These are phyloP conservation scores for Eupithecia tripunctaria DNA, from an alignment of 2,888 invertebrate genomes.

Conservation along the genomic window DNA sequence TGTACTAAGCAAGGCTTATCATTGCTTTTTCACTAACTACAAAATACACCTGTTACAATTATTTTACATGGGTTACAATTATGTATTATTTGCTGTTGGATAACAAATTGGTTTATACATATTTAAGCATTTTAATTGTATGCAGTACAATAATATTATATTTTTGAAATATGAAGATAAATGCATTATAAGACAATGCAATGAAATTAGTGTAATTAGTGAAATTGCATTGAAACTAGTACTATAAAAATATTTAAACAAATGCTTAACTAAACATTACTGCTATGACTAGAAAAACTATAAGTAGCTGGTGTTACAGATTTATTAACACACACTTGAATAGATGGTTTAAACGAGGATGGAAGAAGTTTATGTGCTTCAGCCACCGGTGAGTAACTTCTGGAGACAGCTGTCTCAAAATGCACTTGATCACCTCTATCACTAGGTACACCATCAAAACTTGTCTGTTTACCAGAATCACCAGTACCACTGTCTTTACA, in stretches of 20 bases:
- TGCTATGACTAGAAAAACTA: constrained; percentile 84
- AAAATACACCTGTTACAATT: constrained; percentile 17
- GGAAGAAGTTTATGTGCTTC: constrained; percentile 82
- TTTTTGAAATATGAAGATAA: background rate
- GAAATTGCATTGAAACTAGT: constrained; percentile 66
- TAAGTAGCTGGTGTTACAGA: constrained; percentile 83
- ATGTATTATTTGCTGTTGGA: background rate
- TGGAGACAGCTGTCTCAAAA: constrained; percentile 75
- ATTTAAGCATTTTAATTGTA: constrained; percentile 15
- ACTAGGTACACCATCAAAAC: constrained; percentile 84
- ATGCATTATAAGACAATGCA: background rate
- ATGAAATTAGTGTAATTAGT: constrained; percentile 60
- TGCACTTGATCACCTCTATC: constrained; percentile 79
- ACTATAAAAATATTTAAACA: constrained; percentile 54
- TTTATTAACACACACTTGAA: constrained; percentile 82
- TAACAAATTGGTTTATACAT: background rate
- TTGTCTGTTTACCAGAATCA: constrained; percentile 90
- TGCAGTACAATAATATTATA: constrained; percentile 7
- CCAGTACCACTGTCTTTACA: constrained; percentile 93
- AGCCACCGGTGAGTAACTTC: constrained; percentile 79
- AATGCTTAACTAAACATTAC: constrained; percentile 77
- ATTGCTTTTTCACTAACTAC: constrained; percentile 75
- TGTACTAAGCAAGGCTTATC: constrained; percentile 79
- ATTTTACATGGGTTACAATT: constrained; percentile 2
- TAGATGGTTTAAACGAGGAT: constrained; percentile 81